Evolutionary conservation across 2,797 vertebrate genomes (phyloP).

Genomic region (Coregonus sp.): DNA sequence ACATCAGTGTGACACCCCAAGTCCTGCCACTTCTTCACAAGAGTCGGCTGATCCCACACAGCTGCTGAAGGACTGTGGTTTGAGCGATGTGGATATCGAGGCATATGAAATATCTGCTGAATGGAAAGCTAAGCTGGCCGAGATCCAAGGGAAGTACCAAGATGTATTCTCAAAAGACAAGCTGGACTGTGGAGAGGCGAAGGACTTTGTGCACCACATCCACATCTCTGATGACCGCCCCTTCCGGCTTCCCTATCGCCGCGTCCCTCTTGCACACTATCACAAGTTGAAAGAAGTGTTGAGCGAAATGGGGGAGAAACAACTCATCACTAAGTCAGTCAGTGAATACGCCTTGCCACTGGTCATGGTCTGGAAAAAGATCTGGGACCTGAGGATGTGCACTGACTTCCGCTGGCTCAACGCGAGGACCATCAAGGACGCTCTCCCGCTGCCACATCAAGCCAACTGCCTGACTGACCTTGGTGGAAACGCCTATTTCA

Average conservation of each 20-base stretch:
- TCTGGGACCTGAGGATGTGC: slow-evolving; percentile 1
- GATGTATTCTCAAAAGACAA: slow-evolving; percentile 40
- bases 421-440: not conserved
- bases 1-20: not conserved
- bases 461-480: slow-evolving; percentile 1
- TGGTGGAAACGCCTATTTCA: slow-evolving; percentile 7
- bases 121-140: not conserved
- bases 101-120: slow-evolving; percentile 15
- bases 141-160: not conserved
- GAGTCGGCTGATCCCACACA: not conserved
- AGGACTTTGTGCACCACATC: slow-evolving; percentile 34
- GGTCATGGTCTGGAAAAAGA: slow-evolving; percentile 26
- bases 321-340: slow-evolving; percentile 17
- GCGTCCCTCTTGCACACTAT: slow-evolving; percentile 14
- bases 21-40: not conserved
- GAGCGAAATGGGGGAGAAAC: slow-evolving; percentile 17
- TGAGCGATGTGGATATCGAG: slow-evolving; percentile 13
- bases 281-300: slow-evolving; percentile 21
- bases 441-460: slow-evolving; percentile 4
- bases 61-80: slow-evolving; percentile 9
- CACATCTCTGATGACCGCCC: slow-evolving; percentile 14
- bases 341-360: slow-evolving; percentile 12
- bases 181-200: slow-evolving; percentile 39
- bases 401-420: slow-evolving; percentile 10
- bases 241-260: slow-evolving; percentile 9